phyloP scores from a whole-genome alignment of 2,888 invertebrate genomes.

The Cecidostiba fungosa region DNA sequence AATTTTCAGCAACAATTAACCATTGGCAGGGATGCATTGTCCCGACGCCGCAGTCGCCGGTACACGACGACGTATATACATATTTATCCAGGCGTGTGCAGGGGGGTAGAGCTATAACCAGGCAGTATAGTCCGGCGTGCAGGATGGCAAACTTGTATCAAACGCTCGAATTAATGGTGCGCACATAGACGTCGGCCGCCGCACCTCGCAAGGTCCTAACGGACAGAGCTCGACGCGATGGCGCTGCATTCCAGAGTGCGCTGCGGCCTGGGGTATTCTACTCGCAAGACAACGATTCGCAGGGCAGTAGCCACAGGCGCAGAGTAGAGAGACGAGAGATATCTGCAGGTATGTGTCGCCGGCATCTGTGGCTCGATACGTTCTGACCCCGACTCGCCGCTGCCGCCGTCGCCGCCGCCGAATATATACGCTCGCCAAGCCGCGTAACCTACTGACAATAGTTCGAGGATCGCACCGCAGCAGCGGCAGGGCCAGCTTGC shows the following conservation, averaged over 20 bases:
- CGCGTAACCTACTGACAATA: slow-evolving; percentile 11
- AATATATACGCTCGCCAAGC: slow-evolving; percentile 9
- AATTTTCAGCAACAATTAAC: slow-evolving; percentile 41
- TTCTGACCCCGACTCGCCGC: background rate
- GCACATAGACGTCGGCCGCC: background rate
- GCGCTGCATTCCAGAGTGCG: background rate
- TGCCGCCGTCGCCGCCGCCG: background rate
- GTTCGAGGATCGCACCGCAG: slow-evolving; percentile 5
- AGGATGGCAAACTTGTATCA: slow-evolving; percentile 24
- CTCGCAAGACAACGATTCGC: slow-evolving; percentile 49
- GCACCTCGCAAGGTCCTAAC: slow-evolving; percentile 15
- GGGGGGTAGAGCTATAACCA: background rate
- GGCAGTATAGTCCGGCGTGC: background rate
- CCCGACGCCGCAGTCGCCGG: background rate
- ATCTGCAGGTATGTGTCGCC: slow-evolving; percentile 12
- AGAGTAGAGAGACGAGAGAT: background rate
- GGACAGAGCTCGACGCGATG: background rate
- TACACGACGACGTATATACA: background rate
- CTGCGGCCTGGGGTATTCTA: slow-evolving; percentile 4
- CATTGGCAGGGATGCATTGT: background rate
- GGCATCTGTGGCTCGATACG: slow-evolving; percentile 51
- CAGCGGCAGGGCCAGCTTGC: background rate
- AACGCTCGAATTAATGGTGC: slow-evolving; percentile 49
- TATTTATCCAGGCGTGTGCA: slow-evolving; percentile 34
- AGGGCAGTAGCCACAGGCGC: background rate